A percentile compares a stretch with the other conserved stretches of the same genome.
Conservation (phyloP, 2,888 invertebrate species). For the Drosophila parthenogenetica region DNA sequence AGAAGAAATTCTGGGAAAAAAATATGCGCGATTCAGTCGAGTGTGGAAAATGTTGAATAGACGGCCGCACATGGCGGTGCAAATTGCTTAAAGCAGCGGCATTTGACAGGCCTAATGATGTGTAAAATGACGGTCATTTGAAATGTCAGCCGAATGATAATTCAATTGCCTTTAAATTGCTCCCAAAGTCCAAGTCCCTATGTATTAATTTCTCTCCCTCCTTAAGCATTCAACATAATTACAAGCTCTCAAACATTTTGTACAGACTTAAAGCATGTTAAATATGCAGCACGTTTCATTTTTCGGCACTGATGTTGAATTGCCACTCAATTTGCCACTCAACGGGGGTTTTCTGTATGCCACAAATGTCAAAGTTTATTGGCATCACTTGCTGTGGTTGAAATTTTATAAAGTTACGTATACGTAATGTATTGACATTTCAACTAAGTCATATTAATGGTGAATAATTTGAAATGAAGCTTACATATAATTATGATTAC, state of each 20-base stretch:
- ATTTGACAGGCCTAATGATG: slow-evolving; percentile 68
- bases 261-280: background rate
- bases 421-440: slow-evolving; percentile 15
- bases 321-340: slow-evolving; percentile 51
- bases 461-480: slow-evolving; percentile 12
- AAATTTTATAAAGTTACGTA: slow-evolving; percentile 13
- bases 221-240: slow-evolving; percentile 32
- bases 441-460: slow-evolving; percentile 7
- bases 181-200: slow-evolving; percentile 11
- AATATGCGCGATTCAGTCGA: slow-evolving; percentile 55
- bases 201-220: background rate
- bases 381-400: background rate
- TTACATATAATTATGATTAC: slow-evolving; percentile 8
- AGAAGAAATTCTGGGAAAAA: background rate
- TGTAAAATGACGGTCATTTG: slow-evolving; percentile 68
- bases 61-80: slow-evolving; percentile 46
- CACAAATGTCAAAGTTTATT: slow-evolving; percentile 21
- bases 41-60: slow-evolving; percentile 39
- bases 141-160: slow-evolving; percentile 47
- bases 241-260: slow-evolving; percentile 2
- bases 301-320: slow-evolving; percentile 45
- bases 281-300: slow-evolving; percentile 25
- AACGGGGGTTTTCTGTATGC: slow-evolving; percentile 4
- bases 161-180: slow-evolving; percentile 49
- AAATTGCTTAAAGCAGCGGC: slow-evolving; percentile 25